Evolutionary conservation across 2,888 invertebrate species (phyloP), one percentile per base, ranked within the genome.

Genomic region (Cantharis flavilabris): DNA sequence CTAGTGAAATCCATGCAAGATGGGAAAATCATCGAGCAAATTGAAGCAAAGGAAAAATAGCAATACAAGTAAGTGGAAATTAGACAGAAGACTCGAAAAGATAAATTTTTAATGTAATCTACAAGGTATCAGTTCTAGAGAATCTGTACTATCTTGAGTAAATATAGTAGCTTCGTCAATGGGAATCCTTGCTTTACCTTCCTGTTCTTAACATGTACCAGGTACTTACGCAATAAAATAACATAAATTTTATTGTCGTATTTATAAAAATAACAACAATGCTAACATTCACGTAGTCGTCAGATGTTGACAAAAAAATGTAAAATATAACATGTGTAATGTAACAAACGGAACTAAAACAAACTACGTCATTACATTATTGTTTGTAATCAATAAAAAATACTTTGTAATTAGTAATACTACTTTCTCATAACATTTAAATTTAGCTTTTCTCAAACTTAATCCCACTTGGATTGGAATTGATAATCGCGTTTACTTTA

Each of bases 11-110:
- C 23, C 62, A 71, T 20, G 67, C 14, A 81, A 62, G 64, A 87
- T 87, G 87, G 87, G 87, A 69, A 87, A 87, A 83, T 82, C 85
- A 67, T 84, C 87, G 65, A 87, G 87, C 80, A 87, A 87, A 82
- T 76, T 85, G 75, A 87, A 87, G 81, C 86, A 84, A 76, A 84
- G 85, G 78, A 83, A 84, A 73, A 83, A 79, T 70, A 77, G 69
- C 20, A 74, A 73, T n/a, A 82, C 49, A 49, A 49, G 49, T 49
- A 49, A 49, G 49, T 16, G 16, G 1, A 16, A 16, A 16, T 16
- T 16, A 16, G 16, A 16, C 16, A 16, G 16, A 16, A 16, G 1
- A 16, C 3, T 33, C 11, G 13, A 13, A 33, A 33, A 13, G 11
- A 33, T 33, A 2, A 49, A 7, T 49, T n/a, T 20, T n/a, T 49